Conservation (phyloP, 2,113 vertebrate species). For the Sialia sialis region DNA sequence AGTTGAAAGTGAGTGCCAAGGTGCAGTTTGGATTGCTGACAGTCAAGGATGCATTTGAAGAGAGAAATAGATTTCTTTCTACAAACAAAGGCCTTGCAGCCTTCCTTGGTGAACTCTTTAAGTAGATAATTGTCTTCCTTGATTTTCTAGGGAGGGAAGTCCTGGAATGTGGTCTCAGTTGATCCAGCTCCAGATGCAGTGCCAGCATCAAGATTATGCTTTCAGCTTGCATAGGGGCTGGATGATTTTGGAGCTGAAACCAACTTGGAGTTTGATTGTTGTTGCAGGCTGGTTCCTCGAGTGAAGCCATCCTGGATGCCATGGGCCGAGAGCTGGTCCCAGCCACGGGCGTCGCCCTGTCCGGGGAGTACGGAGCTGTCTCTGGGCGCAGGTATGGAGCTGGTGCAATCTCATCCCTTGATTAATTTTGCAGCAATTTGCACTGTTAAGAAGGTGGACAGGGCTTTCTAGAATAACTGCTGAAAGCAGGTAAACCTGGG, state of each 20-base stretch:
- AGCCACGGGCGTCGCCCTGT: constrained; percentile 73
- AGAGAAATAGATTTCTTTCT: background rate
- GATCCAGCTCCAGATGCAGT: rapidly evolving
- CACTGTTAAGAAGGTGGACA: background rate
- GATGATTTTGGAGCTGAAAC: background rate
- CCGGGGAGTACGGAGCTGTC: constrained; percentile 70
- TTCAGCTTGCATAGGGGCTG: rapidly evolving
- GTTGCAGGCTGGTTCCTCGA: constrained; percentile 86
- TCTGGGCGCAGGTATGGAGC: constrained; percentile 64
- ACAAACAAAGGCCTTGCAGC: background rate
- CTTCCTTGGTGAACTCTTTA: background rate
- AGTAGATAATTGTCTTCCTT: background rate
- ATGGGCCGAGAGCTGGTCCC: constrained; percentile 91
- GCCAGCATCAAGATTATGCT: background rate
- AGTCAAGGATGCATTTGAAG: background rate
- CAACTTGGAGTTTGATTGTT: rapidly evolving
- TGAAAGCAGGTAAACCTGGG: background rate
- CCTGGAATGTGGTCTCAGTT: background rate
- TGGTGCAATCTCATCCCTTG: rapidly evolving
- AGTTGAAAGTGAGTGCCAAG: background rate
- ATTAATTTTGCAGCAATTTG: background rate
- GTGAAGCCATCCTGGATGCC: constrained; percentile 81
- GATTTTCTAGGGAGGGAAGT: background rate
- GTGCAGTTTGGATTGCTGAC: background rate
- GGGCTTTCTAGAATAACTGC: background rate